phyloP scores from a whole-genome alignment of 2,797 vertebrate species.

The Lerista edwardsae region DNA sequence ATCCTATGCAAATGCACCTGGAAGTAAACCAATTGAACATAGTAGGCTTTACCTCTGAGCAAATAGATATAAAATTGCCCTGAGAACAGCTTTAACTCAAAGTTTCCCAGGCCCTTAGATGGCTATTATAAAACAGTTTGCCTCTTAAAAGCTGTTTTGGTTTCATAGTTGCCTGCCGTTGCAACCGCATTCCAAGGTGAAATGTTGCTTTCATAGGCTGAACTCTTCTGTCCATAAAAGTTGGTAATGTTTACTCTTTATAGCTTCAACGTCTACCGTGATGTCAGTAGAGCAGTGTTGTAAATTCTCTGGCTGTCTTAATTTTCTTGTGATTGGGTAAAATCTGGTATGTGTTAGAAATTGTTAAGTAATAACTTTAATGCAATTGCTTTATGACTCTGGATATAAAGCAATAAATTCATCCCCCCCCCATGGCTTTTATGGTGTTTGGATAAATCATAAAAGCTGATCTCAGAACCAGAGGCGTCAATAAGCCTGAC shows the following conservation, averaged over 20 bases:
- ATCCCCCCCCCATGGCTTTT: conserved; percentile 6
- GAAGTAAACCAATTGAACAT: too few species aligned
- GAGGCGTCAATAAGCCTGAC: background rate
- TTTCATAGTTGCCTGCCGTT: background rate
- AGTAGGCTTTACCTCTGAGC: background rate
- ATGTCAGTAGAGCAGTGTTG: accelerated
- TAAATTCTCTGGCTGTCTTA: conserved; percentile 3
- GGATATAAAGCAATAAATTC: background rate
- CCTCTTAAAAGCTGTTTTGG: background rate
- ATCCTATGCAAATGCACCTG: too few species aligned
- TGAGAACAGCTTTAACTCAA: background rate
- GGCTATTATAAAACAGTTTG: background rate
- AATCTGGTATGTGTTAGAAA: background rate
- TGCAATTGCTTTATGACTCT: conserved; percentile 23
- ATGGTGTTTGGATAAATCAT: conserved; percentile 26
- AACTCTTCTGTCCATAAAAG: background rate
- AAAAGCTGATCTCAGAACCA: background rate
- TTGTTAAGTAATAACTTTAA: conserved; percentile 26
- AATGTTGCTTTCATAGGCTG: background rate
- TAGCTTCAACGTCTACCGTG: background rate
- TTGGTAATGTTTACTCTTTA: conserved; percentile 21
- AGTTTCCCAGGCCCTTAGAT: background rate
- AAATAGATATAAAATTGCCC: too few species aligned
- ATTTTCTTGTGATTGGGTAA: background rate
- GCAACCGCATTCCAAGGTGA: background rate